Evolutionary conservation across 2,797 vertebrate genomes (phyloP).

Genomic region (Telmatherina bonti): DNA sequence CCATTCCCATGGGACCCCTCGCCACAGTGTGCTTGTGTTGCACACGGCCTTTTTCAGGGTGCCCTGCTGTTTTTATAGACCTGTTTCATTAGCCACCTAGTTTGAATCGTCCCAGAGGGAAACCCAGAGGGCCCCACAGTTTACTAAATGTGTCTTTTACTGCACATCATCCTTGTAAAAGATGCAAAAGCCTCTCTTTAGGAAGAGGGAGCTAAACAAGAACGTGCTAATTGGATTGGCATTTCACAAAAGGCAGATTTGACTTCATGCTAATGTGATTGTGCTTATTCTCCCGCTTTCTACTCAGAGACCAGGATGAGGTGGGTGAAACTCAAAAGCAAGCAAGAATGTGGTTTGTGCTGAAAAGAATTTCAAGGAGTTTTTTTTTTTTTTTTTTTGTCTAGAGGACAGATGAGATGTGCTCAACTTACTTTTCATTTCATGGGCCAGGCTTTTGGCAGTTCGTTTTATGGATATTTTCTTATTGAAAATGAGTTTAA

Average conservation of each 20-base stretch:
- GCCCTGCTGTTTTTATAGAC: slow-evolving; percentile 56
- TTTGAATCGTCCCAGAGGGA: slow-evolving; percentile 71
- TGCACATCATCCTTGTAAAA: slow-evolving; percentile 73
- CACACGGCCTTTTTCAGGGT: slow-evolving; percentile 34
- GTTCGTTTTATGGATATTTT: background rate
- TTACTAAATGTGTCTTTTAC: slow-evolving; percentile 78
- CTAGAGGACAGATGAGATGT: slow-evolving; percentile 26
- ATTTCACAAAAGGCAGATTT: slow-evolving; percentile 82
- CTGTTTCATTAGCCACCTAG: slow-evolving; percentile 77
- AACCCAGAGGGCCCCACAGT: slow-evolving; percentile 62
- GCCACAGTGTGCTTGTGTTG: slow-evolving; percentile 32
- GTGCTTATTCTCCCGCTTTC: slow-evolving; percentile 49
- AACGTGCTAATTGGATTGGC: slow-evolving; percentile 80
- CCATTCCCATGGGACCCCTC: slow-evolving; percentile 39
- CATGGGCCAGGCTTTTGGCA: background rate
- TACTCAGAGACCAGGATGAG: slow-evolving; percentile 57
- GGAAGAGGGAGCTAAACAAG: slow-evolving; percentile 62
- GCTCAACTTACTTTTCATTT: slow-evolving; percentile 33
- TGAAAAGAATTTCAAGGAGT: too few species aligned
- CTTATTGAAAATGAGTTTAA: background rate
- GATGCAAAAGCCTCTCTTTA: slow-evolving; percentile 76
- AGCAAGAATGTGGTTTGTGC: slow-evolving; percentile 34
- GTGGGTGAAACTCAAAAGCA: slow-evolving; percentile 62
- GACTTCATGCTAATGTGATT: slow-evolving; percentile 79
- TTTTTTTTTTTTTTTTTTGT: slow-evolving; percentile 4